Evolutionary conservation across 2,113 vertebrate genomes (phyloP), one percentile per base, ranked within the genome.

Genomic region (Rhadina sibilatrix): DNA sequence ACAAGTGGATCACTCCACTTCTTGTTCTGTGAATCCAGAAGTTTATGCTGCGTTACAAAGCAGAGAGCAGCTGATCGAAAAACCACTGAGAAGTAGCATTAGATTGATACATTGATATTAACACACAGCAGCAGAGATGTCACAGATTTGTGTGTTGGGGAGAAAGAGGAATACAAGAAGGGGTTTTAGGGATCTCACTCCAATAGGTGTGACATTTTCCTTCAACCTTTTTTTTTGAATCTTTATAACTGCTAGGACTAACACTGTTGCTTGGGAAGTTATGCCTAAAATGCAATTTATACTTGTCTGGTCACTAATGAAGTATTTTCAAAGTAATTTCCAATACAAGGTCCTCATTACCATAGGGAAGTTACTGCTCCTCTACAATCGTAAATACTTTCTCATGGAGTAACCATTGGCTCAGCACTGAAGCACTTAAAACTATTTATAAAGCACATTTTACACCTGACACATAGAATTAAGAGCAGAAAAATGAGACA

Each of bases 381-480:
- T 74, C 89, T 90, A 63, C 0, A 10, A 56, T 49, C 27, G 6
- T 60, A 92, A 81, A 91, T 63, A 77, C 24, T 85, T 91, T 75
- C 31, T 76, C 22, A n/a, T 31, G 46, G 40, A 85, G 16, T 53
- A 92, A 28, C 85, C 49, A 65, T 12, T 93, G 81, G 42, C 64
- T 77, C 80, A 75, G 79, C 31, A 63, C 4, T 40, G 86, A 83
- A 96, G 74, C 74, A 91, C 56, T 81, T 75, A 57, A 71, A 96
- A 90, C 60, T 91, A 89, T 94, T 96, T 91, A 87, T 91, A 91
- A 92, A 92, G 68, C 60, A 72, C 33, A 92, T 91, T 93, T 94
- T 94, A 95, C 81, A 96, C 92, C 78, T 95, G 92, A 94, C 94
- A 92, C n/a, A 82, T 60, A 71, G 83, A 96, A 95, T 90, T 92